phyloP scores from a whole-genome alignment of 2,888 invertebrate species.

The Rhorus exstirpatorius region DNA sequence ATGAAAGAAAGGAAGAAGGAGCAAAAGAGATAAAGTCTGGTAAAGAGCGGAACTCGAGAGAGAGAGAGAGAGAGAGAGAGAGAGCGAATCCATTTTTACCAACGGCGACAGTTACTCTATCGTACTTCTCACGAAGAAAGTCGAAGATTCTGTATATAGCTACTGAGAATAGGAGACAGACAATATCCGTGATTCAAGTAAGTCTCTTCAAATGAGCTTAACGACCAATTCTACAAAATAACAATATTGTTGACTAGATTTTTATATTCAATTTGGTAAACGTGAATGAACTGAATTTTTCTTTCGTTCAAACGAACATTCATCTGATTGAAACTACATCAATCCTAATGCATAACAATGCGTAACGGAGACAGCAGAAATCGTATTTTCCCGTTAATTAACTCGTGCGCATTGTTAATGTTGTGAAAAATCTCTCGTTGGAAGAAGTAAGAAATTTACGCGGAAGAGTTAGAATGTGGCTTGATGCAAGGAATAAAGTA shows the following conservation, averaged over 20 bases:
- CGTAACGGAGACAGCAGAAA: neutral
- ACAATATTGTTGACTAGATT: neutral
- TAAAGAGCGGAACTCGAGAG: neutral
- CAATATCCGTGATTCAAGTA: neutral
- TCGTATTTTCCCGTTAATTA: constrained; percentile 19
- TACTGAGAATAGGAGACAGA: constrained; percentile 20
- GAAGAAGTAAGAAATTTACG: constrained; percentile 5
- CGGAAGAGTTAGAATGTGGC: constrained; percentile 11
- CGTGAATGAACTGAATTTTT: neutral
- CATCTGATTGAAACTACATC: neutral
- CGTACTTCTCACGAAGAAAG: constrained; percentile 9
- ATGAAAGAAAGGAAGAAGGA: constrained; percentile 13
- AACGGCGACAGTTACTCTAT: neutral
- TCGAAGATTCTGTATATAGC: constrained; percentile 31
- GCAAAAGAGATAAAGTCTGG: constrained; percentile 10
- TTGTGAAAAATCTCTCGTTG: neutral
- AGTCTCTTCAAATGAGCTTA: neutral
- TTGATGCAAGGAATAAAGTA: constrained; percentile 8
- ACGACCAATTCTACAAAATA: constrained; percentile 18
- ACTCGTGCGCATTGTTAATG: constrained; percentile 45
- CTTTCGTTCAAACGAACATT: neutral
- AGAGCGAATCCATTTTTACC: constrained; percentile 3
- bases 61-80: neutral
- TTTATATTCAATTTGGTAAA: neutral
- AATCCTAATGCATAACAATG: neutral